Conservation (phyloP, 2,113 vertebrate species). For the Empidonax alnorum region DNA sequence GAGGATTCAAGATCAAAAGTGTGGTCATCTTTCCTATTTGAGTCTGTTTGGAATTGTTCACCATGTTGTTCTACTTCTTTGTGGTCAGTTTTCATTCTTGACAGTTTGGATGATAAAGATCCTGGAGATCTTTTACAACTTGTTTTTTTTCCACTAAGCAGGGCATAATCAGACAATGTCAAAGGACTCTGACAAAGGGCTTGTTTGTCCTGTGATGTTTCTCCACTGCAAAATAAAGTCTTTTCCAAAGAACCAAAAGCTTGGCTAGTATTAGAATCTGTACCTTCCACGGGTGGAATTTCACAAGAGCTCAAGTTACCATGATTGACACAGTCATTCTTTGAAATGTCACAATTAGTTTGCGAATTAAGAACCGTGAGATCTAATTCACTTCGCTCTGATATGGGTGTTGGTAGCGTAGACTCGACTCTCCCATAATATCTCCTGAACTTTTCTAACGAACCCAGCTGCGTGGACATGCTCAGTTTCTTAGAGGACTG, state of each 20-base stretch:
- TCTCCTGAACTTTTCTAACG: constrained; percentile 90
- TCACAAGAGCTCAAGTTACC: not conserved
- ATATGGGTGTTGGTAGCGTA: not conserved
- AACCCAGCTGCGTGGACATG: constrained; percentile 75
- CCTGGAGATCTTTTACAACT: constrained; percentile 24
- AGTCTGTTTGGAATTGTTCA: constrained; percentile 30
- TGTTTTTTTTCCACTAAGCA: constrained; percentile 13
- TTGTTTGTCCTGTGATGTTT: constrained; percentile 11
- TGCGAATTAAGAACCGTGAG: not conserved
- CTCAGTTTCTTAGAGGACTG: constrained; percentile 65
- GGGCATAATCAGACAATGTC: constrained; percentile 38
- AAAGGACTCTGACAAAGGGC: constrained; percentile 19
- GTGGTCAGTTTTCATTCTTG: constrained; percentile 74
- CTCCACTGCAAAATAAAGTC: constrained; percentile 6
- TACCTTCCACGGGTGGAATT: not conserved
- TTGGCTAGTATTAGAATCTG: not conserved
- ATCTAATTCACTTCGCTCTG: not conserved
- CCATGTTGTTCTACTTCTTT: constrained; percentile 22
- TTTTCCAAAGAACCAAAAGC: constrained; percentile 22
- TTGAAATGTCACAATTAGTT: not conserved
- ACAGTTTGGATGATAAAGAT: constrained; percentile 88
- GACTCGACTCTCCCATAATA: constrained; percentile 72
- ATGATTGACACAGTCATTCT: not conserved
- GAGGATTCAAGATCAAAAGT: not conserved
- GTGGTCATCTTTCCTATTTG: not conserved